Base-by-base conservation (phyloP, 2,113 vertebrate species). In the Triplophysa tibetana region DNA sequence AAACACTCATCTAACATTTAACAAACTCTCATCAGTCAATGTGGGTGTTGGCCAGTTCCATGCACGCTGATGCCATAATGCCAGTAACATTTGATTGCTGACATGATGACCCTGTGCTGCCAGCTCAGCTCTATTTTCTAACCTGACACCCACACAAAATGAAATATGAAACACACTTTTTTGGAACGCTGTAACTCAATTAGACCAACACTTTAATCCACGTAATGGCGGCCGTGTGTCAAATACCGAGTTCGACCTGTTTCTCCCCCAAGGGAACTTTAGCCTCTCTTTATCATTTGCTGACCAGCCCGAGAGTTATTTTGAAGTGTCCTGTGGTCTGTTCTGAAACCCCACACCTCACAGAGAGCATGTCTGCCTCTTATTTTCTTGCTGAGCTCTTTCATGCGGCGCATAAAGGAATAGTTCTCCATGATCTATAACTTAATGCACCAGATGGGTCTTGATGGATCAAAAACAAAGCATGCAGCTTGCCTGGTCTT, bases 371-470 rank as follows among this genome's bases (percentile, higher is more conserved):
- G 26, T 75, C 73, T 63, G 4, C 0, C 58, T 75, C 23, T 75
- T 75, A 75, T 76, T 56, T 61, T 79, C 60, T 58, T 10, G 16
- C 58, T 69, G 12, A 26, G 26, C 41, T 77, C 78, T 29, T 80
- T 81, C 83, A 65, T 80, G 78, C 73, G 12, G 61, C 69, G 61
- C 78, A 75, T 85, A 85, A 88, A 83, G 86, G 82, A 76, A 83
- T 66, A 80, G 70, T 82, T 82, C 67, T 87, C 84, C 87, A 11
- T n/a, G n/a, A n/a, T 75, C 81, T 72, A 81, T 80, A 83, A 82
- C 78, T 85, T 89, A 91, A 92, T 90, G 89, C 87, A 91, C 63
- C 80, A 85, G 80, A 81, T 80, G 52, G 85, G 64, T 9, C 38
- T 52, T 41, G 77, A 78, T 45, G 62, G 86, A 87, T 85, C 78